Percentiles rank a stretch among this genome's conserved stretches.
phyloP scores from a whole-genome alignment of 1,140 invertebrate genomes.

The Chironomus tepperi region DNA sequence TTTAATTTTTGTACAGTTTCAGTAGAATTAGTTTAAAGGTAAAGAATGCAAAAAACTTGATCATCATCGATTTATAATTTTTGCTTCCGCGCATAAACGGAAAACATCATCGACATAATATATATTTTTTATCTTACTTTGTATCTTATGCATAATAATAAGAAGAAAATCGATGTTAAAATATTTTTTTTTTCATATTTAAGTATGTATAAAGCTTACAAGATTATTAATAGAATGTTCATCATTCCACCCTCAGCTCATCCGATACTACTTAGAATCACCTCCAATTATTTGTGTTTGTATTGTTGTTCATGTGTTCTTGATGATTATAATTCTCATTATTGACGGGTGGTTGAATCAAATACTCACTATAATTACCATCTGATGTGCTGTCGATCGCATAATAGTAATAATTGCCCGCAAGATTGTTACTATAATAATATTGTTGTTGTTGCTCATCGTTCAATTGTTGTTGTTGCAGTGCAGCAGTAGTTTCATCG shows the following conservation, averaged over 20 bases:
- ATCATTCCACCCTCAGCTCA: background rate
- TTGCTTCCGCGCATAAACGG: background rate
- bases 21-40: background rate
- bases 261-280: background rate
- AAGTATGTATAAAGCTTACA: background rate
- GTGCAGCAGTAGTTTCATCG: conserved; percentile 3
- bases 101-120: background rate
- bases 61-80: background rate
- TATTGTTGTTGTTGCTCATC: background rate
- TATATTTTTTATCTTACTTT: background rate
- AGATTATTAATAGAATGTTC: background rate
- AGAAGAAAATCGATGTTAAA: background rate
- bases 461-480: background rate
- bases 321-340: conserved; percentile 6
- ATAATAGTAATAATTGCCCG: conserved; percentile 11
- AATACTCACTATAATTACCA: background rate
- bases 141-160: background rate
- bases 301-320: background rate
- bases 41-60: background rate
- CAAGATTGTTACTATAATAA: background rate
- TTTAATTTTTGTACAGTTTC: too few species aligned
- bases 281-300: background rate
- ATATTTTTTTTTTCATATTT: conserved; percentile 3
- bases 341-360: background rate
- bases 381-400: background rate